Percentiles rank a stretch among this genome's conserved stretches.
Evolutionary conservation across 2,113 vertebrate genomes (phyloP).

Genomic region (Scartelaos histophorus): DNA sequence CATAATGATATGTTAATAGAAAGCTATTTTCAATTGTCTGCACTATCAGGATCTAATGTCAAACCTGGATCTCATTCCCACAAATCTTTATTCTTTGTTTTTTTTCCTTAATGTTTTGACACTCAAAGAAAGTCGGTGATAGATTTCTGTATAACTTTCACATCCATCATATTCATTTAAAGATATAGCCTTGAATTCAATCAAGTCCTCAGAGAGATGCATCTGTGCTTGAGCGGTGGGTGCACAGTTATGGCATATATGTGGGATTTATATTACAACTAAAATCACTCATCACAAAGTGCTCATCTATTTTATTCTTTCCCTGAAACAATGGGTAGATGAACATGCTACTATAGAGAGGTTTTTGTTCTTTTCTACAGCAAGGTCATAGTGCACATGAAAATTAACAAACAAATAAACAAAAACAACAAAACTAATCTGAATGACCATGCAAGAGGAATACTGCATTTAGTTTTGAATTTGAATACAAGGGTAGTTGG

Average conservation of each 20-base stretch:
- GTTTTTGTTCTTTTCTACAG: background rate
- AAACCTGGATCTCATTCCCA: slow-evolving; percentile 28
- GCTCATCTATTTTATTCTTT: background rate
- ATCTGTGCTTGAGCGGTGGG: background rate
- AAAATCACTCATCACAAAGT: background rate
- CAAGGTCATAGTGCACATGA: background rate
- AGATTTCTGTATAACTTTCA: background rate
- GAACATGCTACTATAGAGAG: background rate
- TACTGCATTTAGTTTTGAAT: background rate
- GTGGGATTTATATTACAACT: background rate
- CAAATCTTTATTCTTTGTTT: slow-evolving; percentile 1
- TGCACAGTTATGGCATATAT: background rate
- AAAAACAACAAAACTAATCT: no score
- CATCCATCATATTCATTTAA: slow-evolving; percentile 6
- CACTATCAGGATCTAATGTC: slow-evolving; percentile 21
- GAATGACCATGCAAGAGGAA: background rate
- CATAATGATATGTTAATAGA: slow-evolving; percentile 8
- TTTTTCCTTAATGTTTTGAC: background rate
- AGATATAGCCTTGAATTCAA: slow-evolving; percentile 1
- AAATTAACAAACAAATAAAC: no score
- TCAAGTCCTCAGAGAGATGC: background rate
- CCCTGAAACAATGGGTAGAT: background rate
- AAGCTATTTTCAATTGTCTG: slow-evolving; percentile 2
- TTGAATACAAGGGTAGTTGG: background rate
- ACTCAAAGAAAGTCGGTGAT: background rate